phyloP scores from a whole-genome alignment of 1,140 invertebrate genomes.

The Ooceraea biroi region DNA sequence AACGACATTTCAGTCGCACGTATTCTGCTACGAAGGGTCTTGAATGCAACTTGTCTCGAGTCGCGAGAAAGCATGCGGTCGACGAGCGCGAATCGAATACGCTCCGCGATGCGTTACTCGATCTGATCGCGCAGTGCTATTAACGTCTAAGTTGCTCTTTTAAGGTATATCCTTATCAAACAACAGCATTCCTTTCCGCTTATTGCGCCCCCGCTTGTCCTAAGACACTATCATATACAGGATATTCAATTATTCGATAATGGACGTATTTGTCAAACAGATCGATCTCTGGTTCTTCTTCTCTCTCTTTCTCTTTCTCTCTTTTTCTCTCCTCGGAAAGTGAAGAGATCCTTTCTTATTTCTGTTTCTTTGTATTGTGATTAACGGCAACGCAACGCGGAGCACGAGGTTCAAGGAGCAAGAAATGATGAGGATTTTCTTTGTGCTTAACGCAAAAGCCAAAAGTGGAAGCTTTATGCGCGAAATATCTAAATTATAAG shows the following conservation, averaged over 20 bases:
- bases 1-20: not conserved
- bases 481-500: slow-evolving; percentile 29
- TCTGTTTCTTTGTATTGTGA: not conserved
- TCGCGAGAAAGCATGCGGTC: slow-evolving; percentile 31
- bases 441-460: not conserved
- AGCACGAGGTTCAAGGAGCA: not conserved
- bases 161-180: slow-evolving; percentile 8
- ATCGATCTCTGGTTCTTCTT: not conserved
- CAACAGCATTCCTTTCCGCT: slow-evolving; percentile 2
- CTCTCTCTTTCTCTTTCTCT: too few relatives aligned
- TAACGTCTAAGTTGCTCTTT: slow-evolving; percentile 23
- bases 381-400: not conserved
- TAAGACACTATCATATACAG: not conserved
- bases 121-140: slow-evolving; percentile 28
- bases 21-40: slow-evolving; percentile 11
- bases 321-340: not conserved
- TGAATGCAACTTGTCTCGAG: slow-evolving; percentile 37
- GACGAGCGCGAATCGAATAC: slow-evolving; percentile 41
- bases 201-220: not conserved
- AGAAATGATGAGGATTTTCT: not conserved
- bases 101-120: not conserved
- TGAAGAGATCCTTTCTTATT: not conserved
- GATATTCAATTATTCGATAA: slow-evolving; percentile 11
- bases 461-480: not conserved
- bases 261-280: not conserved